These are phyloP conservation scores for Xanthorhoe spadicearia DNA, from an alignment of 2,888 invertebrate species.

Conservation along the genomic window DNA sequence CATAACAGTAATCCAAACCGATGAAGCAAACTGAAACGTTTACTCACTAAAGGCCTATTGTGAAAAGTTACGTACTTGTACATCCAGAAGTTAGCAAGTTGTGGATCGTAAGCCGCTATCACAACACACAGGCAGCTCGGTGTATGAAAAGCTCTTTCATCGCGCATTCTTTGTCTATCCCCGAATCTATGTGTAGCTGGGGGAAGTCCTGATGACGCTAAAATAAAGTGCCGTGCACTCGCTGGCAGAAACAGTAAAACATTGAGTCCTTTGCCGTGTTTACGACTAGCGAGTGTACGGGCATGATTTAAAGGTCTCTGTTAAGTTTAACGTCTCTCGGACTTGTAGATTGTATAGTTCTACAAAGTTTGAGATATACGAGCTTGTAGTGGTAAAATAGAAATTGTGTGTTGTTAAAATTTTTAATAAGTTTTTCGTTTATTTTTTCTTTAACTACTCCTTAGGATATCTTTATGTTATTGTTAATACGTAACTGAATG, in stretches of 20 bases:
- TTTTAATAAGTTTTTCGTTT: neutral
- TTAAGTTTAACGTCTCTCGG: conserved; percentile 11
- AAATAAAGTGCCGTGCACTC: conserved; percentile 66
- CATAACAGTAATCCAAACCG: neutral
- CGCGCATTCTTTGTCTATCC: conserved; percentile 69
- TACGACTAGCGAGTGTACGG: conserved; percentile 20
- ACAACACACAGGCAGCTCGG: conserved; percentile 52
- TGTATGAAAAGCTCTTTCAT: conserved; percentile 71
- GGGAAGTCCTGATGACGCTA: conserved; percentile 62
- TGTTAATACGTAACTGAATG: too few relatives aligned
- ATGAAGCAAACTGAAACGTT: conserved; percentile 12
- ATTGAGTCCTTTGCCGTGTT: conserved; percentile 31
- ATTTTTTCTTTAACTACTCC: neutral
- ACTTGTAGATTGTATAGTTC: conserved; percentile 11
- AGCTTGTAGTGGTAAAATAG: conserved; percentile 1
- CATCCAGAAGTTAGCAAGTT: conserved; percentile 36
- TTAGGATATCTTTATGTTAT: neutral
- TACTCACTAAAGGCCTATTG: conserved; percentile 21
- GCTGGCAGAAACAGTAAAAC: conserved; percentile 50
- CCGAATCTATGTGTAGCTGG: conserved; percentile 70
- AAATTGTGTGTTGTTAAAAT: neutral
- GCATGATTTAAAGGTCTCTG: conserved; percentile 20
- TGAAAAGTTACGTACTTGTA: conserved; percentile 28
- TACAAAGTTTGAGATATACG: conserved; percentile 11
- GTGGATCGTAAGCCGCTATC: conserved; percentile 66